Conservation (phyloP, 2,113 vertebrate genomes). For the Strix aluco region DNA sequence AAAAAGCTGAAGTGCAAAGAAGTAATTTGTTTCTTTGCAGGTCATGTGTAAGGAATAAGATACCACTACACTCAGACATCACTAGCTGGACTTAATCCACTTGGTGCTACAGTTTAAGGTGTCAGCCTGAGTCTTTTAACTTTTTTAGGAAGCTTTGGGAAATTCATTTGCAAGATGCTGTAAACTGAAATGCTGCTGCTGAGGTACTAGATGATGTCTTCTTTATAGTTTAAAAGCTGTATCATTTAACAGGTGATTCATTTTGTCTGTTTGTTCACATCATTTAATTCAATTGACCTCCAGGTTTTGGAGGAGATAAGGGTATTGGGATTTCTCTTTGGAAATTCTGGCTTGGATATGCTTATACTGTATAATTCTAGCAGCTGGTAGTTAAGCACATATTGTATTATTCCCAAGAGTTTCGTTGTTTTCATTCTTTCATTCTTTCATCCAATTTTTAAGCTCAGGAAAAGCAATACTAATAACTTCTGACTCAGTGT, state of each 20-base stretch:
- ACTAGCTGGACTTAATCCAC: background rate
- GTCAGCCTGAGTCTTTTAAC: background rate
- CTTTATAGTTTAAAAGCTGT: background rate
- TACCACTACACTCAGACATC: background rate
- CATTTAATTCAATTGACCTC: background rate
- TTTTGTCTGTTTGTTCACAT: background rate
- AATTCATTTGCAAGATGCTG: background rate
- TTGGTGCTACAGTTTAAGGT: background rate
- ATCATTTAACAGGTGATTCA: background rate
- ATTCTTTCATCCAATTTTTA: background rate
- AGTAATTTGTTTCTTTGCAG: background rate
- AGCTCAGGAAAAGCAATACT: background rate
- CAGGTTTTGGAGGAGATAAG: background rate
- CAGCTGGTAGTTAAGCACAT: background rate
- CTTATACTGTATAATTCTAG: background rate
- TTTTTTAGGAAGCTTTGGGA: background rate
- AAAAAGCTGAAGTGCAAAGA: background rate
- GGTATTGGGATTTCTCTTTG: background rate
- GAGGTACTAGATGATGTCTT: background rate
- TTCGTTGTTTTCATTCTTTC: background rate
- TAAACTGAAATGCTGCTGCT: background rate
- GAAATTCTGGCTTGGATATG: background rate
- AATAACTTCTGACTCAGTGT: background rate
- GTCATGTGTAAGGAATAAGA: background rate
- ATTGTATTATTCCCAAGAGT: background rate